A percentile compares a stretch with the other conserved stretches of the same genome.
Conservation (phyloP, 2,113 vertebrate species). For the Halcyon senegalensis region DNA sequence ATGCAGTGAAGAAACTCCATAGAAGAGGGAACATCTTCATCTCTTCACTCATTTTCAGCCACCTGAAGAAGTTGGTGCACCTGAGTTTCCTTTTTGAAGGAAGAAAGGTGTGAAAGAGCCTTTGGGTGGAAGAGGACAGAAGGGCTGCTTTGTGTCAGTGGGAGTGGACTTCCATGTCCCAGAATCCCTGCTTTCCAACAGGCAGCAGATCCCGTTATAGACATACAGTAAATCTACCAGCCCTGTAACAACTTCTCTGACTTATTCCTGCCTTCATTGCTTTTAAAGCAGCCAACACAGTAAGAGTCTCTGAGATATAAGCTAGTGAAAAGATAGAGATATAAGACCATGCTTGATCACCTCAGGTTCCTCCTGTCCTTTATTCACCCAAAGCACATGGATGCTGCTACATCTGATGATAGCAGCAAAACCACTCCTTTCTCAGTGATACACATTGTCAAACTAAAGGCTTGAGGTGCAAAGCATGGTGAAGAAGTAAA, state of each 20-base stretch:
- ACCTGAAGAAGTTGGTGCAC: not conserved
- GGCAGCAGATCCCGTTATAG: rapidly evolving
- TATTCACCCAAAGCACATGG: not conserved
- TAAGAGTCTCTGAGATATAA: not conserved
- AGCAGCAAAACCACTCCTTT: not conserved
- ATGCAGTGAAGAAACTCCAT: not conserved
- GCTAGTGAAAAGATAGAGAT: not conserved
- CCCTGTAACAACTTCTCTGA: not conserved
- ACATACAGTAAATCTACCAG: not conserved
- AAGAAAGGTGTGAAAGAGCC: not conserved
- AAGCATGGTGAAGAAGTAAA: not conserved
- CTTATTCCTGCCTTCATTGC: not conserved
- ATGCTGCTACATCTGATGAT: rapidly evolving
- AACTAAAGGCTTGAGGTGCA: not conserved
- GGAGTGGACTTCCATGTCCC: not conserved
- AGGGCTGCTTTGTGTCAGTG: rapidly evolving
- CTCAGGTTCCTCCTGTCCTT: not conserved
- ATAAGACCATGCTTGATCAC: not conserved
- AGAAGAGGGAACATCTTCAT: not conserved
- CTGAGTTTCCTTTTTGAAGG: not conserved
- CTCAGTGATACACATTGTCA: not conserved
- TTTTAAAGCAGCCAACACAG: not conserved
- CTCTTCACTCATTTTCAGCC: not conserved
- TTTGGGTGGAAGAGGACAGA: not conserved
- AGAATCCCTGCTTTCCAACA: not conserved